A percentile compares a stretch with the other conserved stretches of the same genome.
Conservation (phyloP, 2,888 invertebrate species). For the Ectropis crepuscularia region DNA sequence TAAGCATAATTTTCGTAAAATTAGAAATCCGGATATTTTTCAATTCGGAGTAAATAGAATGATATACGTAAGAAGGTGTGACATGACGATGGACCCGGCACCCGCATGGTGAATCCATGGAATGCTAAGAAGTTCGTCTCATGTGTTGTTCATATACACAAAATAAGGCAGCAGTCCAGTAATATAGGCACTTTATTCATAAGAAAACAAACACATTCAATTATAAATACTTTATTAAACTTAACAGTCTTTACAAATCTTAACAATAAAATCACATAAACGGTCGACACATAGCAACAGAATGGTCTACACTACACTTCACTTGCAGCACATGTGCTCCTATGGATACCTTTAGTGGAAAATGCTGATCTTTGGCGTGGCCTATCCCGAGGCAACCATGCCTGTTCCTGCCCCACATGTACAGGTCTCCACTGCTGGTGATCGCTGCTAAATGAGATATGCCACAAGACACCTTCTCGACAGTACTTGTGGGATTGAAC, state of each 20-base stretch:
- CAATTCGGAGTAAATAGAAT: no score
- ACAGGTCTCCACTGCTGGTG: constrained; percentile 93
- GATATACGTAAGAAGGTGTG: no score
- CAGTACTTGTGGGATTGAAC: constrained; percentile 88
- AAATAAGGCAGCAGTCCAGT: not conserved
- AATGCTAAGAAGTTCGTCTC: no score
- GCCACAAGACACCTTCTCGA: constrained; percentile 89
- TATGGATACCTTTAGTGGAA: constrained; percentile 93
- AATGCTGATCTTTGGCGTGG: constrained; percentile 91
- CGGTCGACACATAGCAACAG: constrained; percentile 90
- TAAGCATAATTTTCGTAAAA: no score
- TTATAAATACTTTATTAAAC: constrained; percentile 43
- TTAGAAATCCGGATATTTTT: no score
- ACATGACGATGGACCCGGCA: no score
- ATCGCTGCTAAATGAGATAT: constrained; percentile 91
- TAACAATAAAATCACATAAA: constrained; percentile 62
- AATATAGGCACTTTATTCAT: constrained; percentile 22
- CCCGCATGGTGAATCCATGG: no score
- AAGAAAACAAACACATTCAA: constrained; percentile 56
- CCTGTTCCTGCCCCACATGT: constrained; percentile 96
- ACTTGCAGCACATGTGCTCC: constrained; percentile 91
- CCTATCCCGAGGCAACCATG: constrained; percentile 94
- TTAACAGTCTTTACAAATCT: constrained; percentile 47
- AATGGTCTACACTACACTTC: constrained; percentile 94
- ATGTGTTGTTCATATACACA: no score